Percentiles rank a stretch among this genome's conserved stretches.
phyloP scores from a whole-genome alignment of 2,113 vertebrate species.

The Echinops telfairi region DNA sequence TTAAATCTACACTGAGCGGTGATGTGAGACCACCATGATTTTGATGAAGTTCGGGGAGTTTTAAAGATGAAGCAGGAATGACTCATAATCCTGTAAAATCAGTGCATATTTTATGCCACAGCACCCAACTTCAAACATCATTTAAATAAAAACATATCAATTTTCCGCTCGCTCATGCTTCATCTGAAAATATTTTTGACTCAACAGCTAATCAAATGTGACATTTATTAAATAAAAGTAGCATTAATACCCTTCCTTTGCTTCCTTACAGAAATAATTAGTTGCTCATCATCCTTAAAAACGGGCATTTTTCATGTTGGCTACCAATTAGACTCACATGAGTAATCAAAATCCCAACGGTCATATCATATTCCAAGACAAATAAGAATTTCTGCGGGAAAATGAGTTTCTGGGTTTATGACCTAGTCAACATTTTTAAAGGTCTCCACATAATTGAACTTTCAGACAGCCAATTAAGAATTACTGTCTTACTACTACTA shows the following conservation, averaged over 20 bases:
- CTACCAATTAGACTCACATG: not conserved
- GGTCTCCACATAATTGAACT: not conserved
- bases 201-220: not conserved
- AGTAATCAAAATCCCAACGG: not conserved
- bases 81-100: constrained; percentile 62
- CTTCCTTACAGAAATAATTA: constrained; percentile 42
- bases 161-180: constrained; percentile 51
- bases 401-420: not conserved
- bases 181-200: constrained; percentile 20
- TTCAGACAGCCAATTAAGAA: too few relatives aligned
- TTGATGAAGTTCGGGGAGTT: constrained; percentile 46
- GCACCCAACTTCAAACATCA: constrained; percentile 35
- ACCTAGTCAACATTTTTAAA: not conserved
- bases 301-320: not conserved
- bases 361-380: not conserved
- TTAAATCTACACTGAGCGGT: constrained; percentile 55
- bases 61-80: constrained; percentile 62
- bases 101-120: constrained; percentile 51
- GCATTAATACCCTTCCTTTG: not conserved
- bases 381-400: not conserved
- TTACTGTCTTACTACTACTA: too few relatives aligned
- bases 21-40: constrained; percentile 10
- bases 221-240: not conserved
- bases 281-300: not conserved
- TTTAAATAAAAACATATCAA: constrained; percentile 52